Evolutionary conservation across 1,140 invertebrate genomes (phyloP), one percentile per base, ranked within the genome.

Genomic region (Drosophila takahashii): DNA sequence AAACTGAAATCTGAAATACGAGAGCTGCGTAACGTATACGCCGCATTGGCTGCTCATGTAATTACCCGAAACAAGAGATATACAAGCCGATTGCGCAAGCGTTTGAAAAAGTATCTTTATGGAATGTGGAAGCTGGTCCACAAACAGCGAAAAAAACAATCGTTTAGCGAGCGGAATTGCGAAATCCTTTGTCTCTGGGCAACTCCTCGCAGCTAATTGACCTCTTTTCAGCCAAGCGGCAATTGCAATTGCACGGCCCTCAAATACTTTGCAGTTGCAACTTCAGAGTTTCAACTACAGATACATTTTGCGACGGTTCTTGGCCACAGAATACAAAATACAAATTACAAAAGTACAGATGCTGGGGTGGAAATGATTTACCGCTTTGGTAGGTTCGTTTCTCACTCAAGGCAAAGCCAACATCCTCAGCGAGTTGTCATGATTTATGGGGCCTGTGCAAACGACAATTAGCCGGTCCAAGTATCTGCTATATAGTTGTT

Each of bases 221-320:
- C 84, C 84, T 89, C 84, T 87, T 87, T 87, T 66, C 84, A 89
- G 48, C 79, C 72, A 87, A 84, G 84, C 84, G 84, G 84, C 84
- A 87, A 87, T 89, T 89, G 84, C 84, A 87, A 87, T 89, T 89
- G 83, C 59, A 80, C 51, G 83, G 83, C 83, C 83, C 83, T 87
- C 81, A 45, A 83, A 66, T 67, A 54, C 52, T 51, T 51, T 50
- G 44, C 36, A 50, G 47, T 36, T 44, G 37, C 32, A 53, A 45
- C 22, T 60, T 51, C 65, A 48, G 13, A 61, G 44, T 42, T 67
- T 45, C 65, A 80, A 70, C 57, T 74, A 71, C 61, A 79, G 65
- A 70, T 70, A 69, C 62, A 72, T 61, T 47, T 47, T 44, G 71
- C 34, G 59, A 53, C 51, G 74, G 54, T 77, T 60, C 73, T 83